Evolutionary conservation across 2,888 invertebrate species (phyloP).

Genomic region (Chaetogeoica ovagalla): DNA sequence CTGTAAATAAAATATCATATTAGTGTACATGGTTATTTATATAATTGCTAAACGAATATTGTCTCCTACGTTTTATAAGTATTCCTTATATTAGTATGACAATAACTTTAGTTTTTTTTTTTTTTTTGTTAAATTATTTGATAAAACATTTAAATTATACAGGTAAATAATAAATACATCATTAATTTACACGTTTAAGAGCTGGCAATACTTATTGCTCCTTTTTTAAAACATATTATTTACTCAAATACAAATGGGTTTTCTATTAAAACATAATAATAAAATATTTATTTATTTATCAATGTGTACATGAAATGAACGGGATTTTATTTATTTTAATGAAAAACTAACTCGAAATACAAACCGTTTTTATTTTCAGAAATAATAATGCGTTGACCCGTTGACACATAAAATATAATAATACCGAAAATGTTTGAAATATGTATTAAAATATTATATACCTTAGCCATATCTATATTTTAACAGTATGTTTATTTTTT

Average conservation of each 20-base stretch:
- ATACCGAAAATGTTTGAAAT: background rate
- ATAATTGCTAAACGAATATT: background rate
- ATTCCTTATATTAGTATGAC: too few relatives aligned
- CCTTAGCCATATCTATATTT: background rate
- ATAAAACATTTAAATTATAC: too few relatives aligned
- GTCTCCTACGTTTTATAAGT: too few relatives aligned
- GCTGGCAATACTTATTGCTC: background rate
- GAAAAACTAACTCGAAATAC: background rate
- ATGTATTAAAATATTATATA: conserved; percentile 1
- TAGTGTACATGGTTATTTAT: conserved; percentile 1
- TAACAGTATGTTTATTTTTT: conserved; percentile 17
- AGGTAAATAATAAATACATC: background rate
- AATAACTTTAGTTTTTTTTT: background rate
- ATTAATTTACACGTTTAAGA: background rate
- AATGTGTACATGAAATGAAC: background rate
- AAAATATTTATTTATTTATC: background rate
- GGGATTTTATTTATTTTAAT: background rate
- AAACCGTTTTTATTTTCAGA: conserved; percentile 1
- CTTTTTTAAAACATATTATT: background rate
- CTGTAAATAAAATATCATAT: conserved; percentile 30
- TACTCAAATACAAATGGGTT: background rate
- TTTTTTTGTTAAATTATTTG: too few relatives aligned
- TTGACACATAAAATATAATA: background rate
- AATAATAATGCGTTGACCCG: background rate
- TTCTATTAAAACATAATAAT: background rate